Conservation (phyloP, 2,113 vertebrate species). For the Hipposideros armiger region DNA sequence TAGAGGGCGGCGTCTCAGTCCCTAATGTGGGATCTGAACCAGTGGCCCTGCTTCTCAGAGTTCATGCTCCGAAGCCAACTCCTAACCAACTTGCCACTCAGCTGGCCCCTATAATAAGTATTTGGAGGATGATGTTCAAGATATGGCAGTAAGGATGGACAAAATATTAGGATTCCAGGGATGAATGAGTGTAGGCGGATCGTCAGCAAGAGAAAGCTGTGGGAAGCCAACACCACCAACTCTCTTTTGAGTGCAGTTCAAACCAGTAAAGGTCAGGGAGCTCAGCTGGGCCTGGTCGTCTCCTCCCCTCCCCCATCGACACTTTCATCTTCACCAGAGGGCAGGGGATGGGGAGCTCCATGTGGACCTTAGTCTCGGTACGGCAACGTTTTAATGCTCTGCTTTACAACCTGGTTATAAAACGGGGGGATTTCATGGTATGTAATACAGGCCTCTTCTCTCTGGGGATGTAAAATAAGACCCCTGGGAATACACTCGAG, state of each 20-base stretch:
- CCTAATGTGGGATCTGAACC: no score
- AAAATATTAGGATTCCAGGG: background rate
- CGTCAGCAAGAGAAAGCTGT: fast-evolving
- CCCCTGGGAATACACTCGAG: background rate
- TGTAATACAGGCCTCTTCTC: background rate
- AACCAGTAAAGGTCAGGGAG: background rate
- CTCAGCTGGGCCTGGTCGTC: background rate
- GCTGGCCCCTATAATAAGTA: no score
- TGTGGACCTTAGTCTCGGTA: background rate
- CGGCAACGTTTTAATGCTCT: background rate
- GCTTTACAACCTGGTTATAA: background rate
- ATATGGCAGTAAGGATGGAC: background rate
- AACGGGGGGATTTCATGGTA: background rate
- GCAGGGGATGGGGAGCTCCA: fast-evolving
- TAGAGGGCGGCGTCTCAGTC: no score
- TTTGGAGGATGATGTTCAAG: background rate
- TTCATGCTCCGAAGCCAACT: no score
- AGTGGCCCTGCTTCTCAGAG: no score
- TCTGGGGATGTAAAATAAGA: background rate
- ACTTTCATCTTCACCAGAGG: background rate
- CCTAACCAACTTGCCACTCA: no score
- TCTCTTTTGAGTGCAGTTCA: background rate
- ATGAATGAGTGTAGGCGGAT: fast-evolving
- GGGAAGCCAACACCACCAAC: fast-evolving
- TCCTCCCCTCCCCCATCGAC: background rate